phyloP scores from a whole-genome alignment of 2,888 invertebrate species.

The Campoletis raptor region DNA sequence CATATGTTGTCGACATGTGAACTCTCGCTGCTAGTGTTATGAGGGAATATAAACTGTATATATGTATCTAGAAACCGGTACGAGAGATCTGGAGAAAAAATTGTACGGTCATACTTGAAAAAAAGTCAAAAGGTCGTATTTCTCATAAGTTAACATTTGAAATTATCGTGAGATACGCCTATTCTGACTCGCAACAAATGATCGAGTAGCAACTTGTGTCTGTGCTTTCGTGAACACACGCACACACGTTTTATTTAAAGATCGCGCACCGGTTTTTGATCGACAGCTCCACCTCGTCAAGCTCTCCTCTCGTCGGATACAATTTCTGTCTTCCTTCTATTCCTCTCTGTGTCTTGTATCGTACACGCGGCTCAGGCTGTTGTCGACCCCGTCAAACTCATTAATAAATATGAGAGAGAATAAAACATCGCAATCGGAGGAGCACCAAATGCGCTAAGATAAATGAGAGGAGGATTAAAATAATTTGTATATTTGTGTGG shows the following conservation, averaged over 20 bases:
- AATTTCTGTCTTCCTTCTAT: slow-evolving; percentile 20
- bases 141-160: neutral
- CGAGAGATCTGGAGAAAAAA: slow-evolving; percentile 6
- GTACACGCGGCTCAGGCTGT: neutral
- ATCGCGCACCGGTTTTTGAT: slow-evolving; percentile 55
- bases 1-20: slow-evolving; percentile 70
- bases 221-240: neutral
- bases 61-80: slow-evolving; percentile 5
- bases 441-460: slow-evolving; percentile 12
- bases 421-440: slow-evolving; percentile 30
- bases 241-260: neutral
- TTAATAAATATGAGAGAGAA: slow-evolving; percentile 64
- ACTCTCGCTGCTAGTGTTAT: slow-evolving; percentile 38
- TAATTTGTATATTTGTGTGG: slow-evolving; percentile 22
- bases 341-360: slow-evolving; percentile 35
- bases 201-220: neutral
- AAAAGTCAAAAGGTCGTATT: slow-evolving; percentile 13
- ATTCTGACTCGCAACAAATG: neutral
- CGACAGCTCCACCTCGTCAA: slow-evolving; percentile 50
- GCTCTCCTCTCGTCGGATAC: slow-evolving; percentile 2
- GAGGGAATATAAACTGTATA: slow-evolving; percentile 7
- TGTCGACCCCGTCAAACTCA: slow-evolving; percentile 43
- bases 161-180: slow-evolving; percentile 7
- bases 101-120: neutral
- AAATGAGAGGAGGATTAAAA: slow-evolving; percentile 9